Base-by-base conservation (phyloP, 2,888 invertebrate genomes). In the Peribatodes rhomboidaria region DNA sequence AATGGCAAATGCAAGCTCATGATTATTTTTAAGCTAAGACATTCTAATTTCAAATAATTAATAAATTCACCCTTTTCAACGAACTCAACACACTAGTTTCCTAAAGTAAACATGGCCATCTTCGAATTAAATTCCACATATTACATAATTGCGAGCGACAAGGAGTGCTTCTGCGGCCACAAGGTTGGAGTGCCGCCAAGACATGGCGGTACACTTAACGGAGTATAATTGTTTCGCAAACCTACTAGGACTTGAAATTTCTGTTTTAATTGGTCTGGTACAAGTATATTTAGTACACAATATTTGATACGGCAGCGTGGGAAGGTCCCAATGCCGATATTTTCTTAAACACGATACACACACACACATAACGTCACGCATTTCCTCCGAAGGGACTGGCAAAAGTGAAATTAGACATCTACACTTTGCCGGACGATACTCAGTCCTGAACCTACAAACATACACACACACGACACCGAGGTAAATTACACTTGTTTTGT, bases 181-280 rank as follows among this genome's bases (percentile, higher is more conserved):
- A 18, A 11, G 33, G n/a, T 10, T 57, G 56, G 56, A 57, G 4
- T 39, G 8, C 0, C 10, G 57, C 53, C 53, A 53, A 53, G 20
- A 52, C 39, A 41, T 53, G 39, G 1, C 39, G 3, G 13, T 35
- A 35, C 53, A 39, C 39, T 53, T 53, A 37, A 7, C 35, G 4
- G 7, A 22, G 18, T 39, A n/a, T 37, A 39, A 53, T 39, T 39
- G 53, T 53, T 53, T 39, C 53, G 14, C 14, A 39, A 46, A 47
- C 46, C 35, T 27, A 27, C 22, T 37, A n/a, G 4, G n/a, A 22
- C 39, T 22, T 20, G 22, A 14, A 56, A 46, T 46, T 22, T 37
- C 22, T 8, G 27, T 37, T 46, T 27, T 47, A 47, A 56, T 46
- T 46, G 46, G 14, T 37, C 35, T n/a, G n/a, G n/a, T n/a, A n/a